Evolutionary conservation across 1,140 invertebrate genomes (phyloP), one percentile per base, ranked within the genome.

Genomic region (Heliconius nattereri): DNA sequence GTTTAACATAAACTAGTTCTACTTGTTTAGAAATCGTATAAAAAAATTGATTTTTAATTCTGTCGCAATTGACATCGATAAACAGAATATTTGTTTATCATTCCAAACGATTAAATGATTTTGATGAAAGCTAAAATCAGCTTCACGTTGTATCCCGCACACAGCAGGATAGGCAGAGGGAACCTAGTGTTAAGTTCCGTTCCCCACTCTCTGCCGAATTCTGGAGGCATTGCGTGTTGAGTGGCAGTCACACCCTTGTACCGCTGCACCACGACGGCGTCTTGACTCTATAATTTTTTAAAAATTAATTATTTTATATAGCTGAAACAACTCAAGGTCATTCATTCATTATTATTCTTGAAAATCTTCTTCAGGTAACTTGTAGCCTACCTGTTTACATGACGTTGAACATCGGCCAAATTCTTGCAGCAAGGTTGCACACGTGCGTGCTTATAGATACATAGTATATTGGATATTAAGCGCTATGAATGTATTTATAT

Each of bases 341-440:
- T 66, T 26, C n/a, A 16, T 66, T 26, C 9, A 26, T 26, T 26
- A 29, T 66, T 26, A 29, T 52, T 49, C 13, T 29, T 52, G n/a
- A 37, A 75, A 75, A 54, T n/a, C 32, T 32, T 32, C 32, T 32
- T 32, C 57, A 66, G 23, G 60, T 66, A 66, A 66, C 29, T 26
- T 16, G 26, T 26, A 66, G 60, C n/a, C 8, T 66, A 66, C 26
- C 60, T 66, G 60, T 66, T 66, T 66, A 16, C 29, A 26, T 66
- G 60, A 26, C 60, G 60, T 66, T 66, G 60, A 66, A 66, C 26
- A 66, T 1, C 23, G 26, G 60, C 26, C 60, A 66, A 66, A 66
- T 66, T 66, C 60, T 66, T 66, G 60, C 60, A 16, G 60, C 60
- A 66, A 66, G 60, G 60, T 66, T 66, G 60, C n/a, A 66, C 57